Base-by-base conservation (phyloP, 2,113 vertebrate genomes). In the Periophthalmodon schlosseri region DNA sequence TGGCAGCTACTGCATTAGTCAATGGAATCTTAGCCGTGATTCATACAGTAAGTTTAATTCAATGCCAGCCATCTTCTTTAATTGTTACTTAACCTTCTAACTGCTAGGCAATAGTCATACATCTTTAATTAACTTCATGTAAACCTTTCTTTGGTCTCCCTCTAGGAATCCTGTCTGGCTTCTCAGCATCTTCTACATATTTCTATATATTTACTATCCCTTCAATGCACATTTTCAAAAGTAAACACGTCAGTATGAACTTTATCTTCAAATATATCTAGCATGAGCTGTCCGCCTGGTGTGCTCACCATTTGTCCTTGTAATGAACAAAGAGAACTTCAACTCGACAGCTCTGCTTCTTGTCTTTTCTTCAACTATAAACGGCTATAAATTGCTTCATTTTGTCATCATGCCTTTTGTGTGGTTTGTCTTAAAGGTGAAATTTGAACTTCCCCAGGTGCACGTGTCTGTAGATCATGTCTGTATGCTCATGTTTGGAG, bases 391-490 rank as follows among this genome's bases (percentile, higher is more conserved):
- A 60, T 24, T 24, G 21, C 14, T 15, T 57, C 7, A 28, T 60
- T 60, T 28, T 60, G 21, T 28, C 23, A 28, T 60, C 24, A 9
- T 1, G 4, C 11, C 16, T 70, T 57, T 70, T 10, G 34, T 65
- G 33, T 65, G 15, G 60, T 36, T 34, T 65, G 9, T n/a, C 63
- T 65, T 39, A n/a, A 63, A 39, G 63, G 76, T 0, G 36, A 76
- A 89, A 88, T 57, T n/a, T 73, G 69, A 83, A 69, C 68, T 69
- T 13, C 3, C 3, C 11, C 84, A 86, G 86, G 72, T 86, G 76
- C 73, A 80, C 18, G 49, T n/a, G 60, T 71, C 64, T 46, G 33
- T 57, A 21, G 47, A 57, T 49, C 21, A 44, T 44, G 39, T 18
- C 46, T 75, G 28, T 83, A 49, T 34, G 39, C 23, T 54, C 46